Conservation (phyloP, 2,113 vertebrate species). For the Nerophis ophidion region DNA sequence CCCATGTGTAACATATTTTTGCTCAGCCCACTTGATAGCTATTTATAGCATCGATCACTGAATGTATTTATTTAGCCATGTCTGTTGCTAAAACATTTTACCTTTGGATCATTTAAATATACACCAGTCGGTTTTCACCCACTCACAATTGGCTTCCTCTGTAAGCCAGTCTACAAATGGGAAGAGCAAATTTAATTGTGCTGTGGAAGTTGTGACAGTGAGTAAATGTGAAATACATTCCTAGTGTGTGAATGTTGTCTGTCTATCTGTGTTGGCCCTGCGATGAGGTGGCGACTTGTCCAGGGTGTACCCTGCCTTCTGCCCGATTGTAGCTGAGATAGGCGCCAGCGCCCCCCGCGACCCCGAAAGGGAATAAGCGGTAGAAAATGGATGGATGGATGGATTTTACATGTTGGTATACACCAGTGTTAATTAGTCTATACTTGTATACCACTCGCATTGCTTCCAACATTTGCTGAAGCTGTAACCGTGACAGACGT, state of each 20-base stretch:
- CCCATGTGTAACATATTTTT: not conserved
- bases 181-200: not conserved
- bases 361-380: too few species aligned
- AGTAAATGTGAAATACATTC: not conserved
- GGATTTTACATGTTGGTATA: conserved; percentile 2
- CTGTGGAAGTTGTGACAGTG: not conserved
- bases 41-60: not conserved
- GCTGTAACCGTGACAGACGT: conserved; percentile 9
- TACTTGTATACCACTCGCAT: not conserved
- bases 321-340: too few species aligned
- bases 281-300: too few species aligned
- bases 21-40: not conserved
- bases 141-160: conserved; percentile 6
- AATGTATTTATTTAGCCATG: not conserved
- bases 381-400: too few species aligned
- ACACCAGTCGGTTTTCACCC: conserved; percentile 17
- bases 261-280: too few species aligned
- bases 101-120: too few species aligned
- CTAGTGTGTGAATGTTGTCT: too few species aligned
- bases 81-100: not conserved
- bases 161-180: not conserved
- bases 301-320: too few species aligned
- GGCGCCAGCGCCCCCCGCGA: too few species aligned
- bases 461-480: conserved; percentile 10
- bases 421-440: conserved; percentile 12